phyloP scores from a whole-genome alignment of 2,113 vertebrate species.

The Jaculus jaculus region DNA sequence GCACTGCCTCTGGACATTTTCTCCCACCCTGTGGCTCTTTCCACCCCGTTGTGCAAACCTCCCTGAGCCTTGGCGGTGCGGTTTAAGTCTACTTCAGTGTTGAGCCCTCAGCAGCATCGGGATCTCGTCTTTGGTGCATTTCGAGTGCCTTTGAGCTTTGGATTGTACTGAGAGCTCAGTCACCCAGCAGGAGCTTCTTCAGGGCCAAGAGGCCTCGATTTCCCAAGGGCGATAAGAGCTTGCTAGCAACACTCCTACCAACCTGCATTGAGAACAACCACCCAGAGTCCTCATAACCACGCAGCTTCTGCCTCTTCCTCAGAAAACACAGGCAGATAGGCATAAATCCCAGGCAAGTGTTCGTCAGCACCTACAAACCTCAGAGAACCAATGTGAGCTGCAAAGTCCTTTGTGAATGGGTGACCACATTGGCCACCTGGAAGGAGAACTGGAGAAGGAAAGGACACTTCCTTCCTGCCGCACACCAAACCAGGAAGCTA shows the following conservation, averaged over 20 bases:
- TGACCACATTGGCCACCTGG: background rate
- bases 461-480: background rate
- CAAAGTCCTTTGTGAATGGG: background rate
- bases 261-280: background rate
- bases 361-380: background rate
- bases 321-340: background rate
- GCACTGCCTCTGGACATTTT: no score
- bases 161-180: background rate
- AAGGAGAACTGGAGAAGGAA: background rate
- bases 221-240: background rate
- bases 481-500: background rate
- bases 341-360: background rate
- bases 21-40: no score
- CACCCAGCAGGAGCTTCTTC: fast-evolving
- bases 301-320: background rate
- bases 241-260: background rate
- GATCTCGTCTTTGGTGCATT: no score
- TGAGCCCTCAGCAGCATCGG: no score
- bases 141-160: background rate
- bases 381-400: background rate
- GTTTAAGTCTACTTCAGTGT: no score
- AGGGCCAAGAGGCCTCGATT: background rate
- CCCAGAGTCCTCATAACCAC: fast-evolving
- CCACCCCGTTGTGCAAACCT: no score
- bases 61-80: no score